Evolutionary conservation across 2,888 invertebrate species (phyloP).

Genomic region (Eutolmus rufibarbis): DNA sequence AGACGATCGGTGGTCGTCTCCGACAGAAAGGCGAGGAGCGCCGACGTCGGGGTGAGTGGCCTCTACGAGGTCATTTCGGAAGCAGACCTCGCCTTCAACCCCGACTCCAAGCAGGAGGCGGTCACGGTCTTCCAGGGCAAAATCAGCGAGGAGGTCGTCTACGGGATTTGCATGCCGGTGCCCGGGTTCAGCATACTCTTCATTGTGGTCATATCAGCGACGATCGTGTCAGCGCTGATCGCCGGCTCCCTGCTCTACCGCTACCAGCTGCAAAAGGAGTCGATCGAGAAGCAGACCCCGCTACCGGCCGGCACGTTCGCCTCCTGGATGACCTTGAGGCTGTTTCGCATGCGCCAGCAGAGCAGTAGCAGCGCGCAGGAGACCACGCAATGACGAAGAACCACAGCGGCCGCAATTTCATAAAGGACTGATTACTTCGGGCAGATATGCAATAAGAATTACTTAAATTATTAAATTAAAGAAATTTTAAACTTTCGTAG

Average conservation of each 20-base stretch:
- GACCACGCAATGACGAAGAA: conserved; percentile 53
- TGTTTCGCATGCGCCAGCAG: conserved; percentile 66
- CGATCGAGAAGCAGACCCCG: conserved; percentile 65
- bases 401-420: background rate
- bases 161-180: conserved; percentile 90
- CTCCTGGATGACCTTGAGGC: conserved; percentile 77
- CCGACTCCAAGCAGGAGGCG: conserved; percentile 79
- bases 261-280: conserved; percentile 78
- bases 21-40: conserved; percentile 78
- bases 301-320: conserved; percentile 72
- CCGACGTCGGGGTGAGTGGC: conserved; percentile 89
- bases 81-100: conserved; percentile 89
- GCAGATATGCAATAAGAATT: conserved; percentile 52
- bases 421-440: conserved; percentile 50
- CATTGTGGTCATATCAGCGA: conserved; percentile 85
- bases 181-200: conserved; percentile 89
- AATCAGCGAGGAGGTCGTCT: conserved; percentile 88
- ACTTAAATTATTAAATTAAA: conserved; percentile 20
- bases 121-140: conserved; percentile 88
- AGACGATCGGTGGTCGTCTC: conserved; percentile 72
- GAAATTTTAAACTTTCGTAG: conserved; percentile 39
- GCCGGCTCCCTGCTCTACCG: conserved; percentile 83
- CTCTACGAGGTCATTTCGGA: conserved; percentile 91
- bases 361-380: conserved; percentile 52
- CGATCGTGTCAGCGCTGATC: conserved; percentile 85